Conservation (phyloP, 2,113 vertebrate species). For the Potamarius usumacintae region DNA sequence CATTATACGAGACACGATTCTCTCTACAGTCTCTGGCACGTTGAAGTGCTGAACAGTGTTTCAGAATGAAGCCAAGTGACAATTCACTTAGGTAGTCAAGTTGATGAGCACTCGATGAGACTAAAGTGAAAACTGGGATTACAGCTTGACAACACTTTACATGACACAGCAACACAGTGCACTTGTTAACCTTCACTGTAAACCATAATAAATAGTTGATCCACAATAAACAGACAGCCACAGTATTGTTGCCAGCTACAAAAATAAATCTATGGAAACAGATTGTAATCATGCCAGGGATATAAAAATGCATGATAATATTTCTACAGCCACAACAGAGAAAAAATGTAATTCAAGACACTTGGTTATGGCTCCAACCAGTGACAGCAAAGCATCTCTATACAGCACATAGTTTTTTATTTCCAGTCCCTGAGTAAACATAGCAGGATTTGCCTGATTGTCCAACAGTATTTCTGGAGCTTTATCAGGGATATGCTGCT, state of each 20-base stretch:
- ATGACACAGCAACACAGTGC: slow-evolving; percentile 38
- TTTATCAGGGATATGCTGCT: slow-evolving; percentile 27
- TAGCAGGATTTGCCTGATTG: slow-evolving; percentile 30
- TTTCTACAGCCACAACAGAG: slow-evolving; percentile 41
- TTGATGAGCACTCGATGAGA: slow-evolving; percentile 46
- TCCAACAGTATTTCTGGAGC: slow-evolving; percentile 26
- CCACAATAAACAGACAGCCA: slow-evolving; percentile 10
- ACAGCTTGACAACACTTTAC: slow-evolving; percentile 46
- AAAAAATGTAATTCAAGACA: slow-evolving; percentile 46
- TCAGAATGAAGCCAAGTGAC: slow-evolving; percentile 41
- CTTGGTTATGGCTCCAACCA: slow-evolving; percentile 28
- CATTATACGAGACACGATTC: neutral
- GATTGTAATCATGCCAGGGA: slow-evolving; percentile 29
- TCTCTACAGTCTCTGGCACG: slow-evolving; percentile 3
- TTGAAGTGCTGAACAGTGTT: slow-evolving; percentile 39
- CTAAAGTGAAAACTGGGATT: slow-evolving; percentile 47
- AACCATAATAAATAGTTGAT: slow-evolving; percentile 38
- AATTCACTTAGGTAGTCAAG: slow-evolving; percentile 45
- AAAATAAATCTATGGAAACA: slow-evolving; percentile 33
- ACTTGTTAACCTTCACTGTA: slow-evolving; percentile 51
- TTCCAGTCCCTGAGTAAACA: slow-evolving; percentile 33
- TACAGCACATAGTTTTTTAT: slow-evolving; percentile 15
- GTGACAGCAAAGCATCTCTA: slow-evolving; percentile 15
- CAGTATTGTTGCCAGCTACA: slow-evolving; percentile 18
- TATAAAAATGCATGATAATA: slow-evolving; percentile 35